These are phyloP conservation scores for Pandemis cinnamomeana DNA, from an alignment of 2,888 invertebrate genomes.

Conservation along the genomic window DNA sequence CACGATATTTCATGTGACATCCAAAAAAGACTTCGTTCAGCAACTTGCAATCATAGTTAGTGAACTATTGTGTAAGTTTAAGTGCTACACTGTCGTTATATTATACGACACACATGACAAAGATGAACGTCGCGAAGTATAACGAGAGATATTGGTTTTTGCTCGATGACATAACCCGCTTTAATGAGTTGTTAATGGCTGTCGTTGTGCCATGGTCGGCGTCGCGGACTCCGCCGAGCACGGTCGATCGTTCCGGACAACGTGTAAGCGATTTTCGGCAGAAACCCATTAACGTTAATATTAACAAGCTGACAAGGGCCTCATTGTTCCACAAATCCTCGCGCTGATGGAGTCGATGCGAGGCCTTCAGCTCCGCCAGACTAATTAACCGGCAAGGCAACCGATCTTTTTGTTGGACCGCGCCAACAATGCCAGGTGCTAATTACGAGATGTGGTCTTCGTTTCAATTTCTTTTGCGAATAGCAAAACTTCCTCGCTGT, in stretches of 20 bases:
- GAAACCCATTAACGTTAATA: constrained; percentile 50
- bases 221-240: constrained; percentile 35
- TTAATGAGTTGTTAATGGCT: constrained; percentile 50
- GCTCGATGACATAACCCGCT: constrained; percentile 50
- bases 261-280: constrained; percentile 30
- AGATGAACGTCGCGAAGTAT: neutral
- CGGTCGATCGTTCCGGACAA: constrained; percentile 18
- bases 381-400: constrained; percentile 61
- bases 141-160: constrained; percentile 43
- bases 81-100: neutral
- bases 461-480: constrained; percentile 24
- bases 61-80: constrained; percentile 9
- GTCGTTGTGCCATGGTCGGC: constrained; percentile 45
- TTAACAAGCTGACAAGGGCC: constrained; percentile 59
- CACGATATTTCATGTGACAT: too few species aligned
- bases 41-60: neutral
- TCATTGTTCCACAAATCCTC: constrained; percentile 48
- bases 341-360: constrained; percentile 48
- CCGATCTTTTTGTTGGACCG: constrained; percentile 48
- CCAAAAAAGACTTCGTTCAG: neutral
- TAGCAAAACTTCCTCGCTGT: neutral
- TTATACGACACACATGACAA: neutral
- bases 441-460: constrained; percentile 43
- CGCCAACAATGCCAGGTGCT: constrained; percentile 52
- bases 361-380: constrained; percentile 57